phyloP scores from a whole-genome alignment of 2,888 invertebrate species.

The Coelinius sp. region DNA sequence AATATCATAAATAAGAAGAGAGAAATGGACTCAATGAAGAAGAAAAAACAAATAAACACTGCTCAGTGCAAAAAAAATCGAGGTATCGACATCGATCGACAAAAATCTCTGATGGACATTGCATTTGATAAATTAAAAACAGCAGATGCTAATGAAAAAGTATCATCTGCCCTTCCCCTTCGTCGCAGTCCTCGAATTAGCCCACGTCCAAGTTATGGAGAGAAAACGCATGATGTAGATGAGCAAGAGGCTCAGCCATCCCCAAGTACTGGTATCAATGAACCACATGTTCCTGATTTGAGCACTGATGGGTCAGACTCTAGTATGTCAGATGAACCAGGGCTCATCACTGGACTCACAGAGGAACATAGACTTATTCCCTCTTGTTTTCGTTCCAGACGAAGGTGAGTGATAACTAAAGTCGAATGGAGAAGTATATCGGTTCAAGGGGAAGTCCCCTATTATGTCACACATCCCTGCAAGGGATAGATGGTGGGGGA shows the following conservation, averaged over 20 bases:
- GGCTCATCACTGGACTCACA: background rate
- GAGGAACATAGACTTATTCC: background rate
- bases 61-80: background rate
- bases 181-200: background rate
- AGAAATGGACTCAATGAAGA: background rate
- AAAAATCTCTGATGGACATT: background rate
- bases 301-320: background rate
- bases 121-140: background rate
- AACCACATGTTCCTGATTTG: background rate
- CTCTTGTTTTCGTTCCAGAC: background rate
- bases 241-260: background rate
- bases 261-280: background rate
- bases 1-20: background rate
- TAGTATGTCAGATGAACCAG: background rate
- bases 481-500: background rate
- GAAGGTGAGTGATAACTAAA: background rate
- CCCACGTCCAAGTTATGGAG: background rate
- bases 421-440: background rate
- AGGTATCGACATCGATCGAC: background rate
- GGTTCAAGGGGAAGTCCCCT: background rate
- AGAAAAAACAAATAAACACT: background rate
- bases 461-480: background rate
- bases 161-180: background rate
- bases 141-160: background rate
- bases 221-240: background rate